Percentiles rank a stretch among this genome's conserved stretches.
These are phyloP conservation scores for Limonius californicus DNA, from an alignment of 1,140 invertebrate genomes.

Conservation along the genomic window DNA sequence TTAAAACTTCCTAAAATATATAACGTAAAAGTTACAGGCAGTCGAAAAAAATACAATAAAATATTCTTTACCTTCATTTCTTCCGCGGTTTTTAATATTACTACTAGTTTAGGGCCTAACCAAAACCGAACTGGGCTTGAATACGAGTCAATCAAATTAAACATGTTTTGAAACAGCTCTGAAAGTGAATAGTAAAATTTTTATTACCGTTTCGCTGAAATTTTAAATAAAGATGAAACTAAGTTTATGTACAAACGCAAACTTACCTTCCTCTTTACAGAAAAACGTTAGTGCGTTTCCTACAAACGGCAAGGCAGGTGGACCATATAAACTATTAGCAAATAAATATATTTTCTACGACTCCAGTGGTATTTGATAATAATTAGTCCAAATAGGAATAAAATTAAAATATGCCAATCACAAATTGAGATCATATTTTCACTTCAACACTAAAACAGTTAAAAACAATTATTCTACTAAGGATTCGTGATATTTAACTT, in stretches of 20 bases:
- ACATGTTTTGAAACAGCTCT: constrained; percentile 17
- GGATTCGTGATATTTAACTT: no score
- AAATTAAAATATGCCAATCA: no score
- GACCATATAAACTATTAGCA: constrained; percentile 22
- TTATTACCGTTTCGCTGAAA: no score
- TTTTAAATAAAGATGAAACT: no score
- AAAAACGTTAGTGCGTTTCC: constrained; percentile 27
- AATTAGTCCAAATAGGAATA: background rate
- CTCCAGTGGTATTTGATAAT: constrained; percentile 2
- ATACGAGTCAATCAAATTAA: background rate
- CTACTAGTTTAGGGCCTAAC: constrained; percentile 20
- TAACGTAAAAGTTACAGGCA: no score
- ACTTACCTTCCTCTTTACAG: constrained; percentile 31
- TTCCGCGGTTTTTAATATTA: constrained; percentile 8
- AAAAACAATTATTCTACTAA: no score
- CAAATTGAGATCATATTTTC: no score
- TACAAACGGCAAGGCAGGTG: constrained; percentile 35
- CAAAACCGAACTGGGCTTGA: constrained; percentile 22
- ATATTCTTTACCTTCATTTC: constrained; percentile 20
- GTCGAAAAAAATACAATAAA: no score
- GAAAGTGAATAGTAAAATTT: no score
- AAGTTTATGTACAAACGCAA: no score
- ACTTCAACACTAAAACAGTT: no score
- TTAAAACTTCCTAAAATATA: constrained; percentile 29
- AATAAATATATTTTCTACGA: constrained; percentile 16